Base-by-base conservation (phyloP, 2,888 invertebrate species). In the Lottia gigantea region DNA sequence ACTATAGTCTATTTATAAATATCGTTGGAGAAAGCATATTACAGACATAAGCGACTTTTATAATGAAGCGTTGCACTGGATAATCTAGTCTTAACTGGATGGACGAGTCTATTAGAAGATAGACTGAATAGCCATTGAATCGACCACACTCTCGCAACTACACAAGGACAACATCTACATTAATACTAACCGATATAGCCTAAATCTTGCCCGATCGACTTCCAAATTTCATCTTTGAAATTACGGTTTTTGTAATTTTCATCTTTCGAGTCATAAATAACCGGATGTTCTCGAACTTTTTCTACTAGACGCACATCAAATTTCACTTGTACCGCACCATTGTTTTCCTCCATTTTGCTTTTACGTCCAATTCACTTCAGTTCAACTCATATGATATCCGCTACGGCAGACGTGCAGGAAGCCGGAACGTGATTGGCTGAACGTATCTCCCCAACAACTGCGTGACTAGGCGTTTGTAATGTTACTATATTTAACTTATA, bases 381-480 rank as follows among this genome's bases (percentile, higher is more conserved):
- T 40, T 40, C 40, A 40, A 55, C 19, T 55, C 19, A 23, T 55
- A 11, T 55, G 55, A 55, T 55, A 55, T 55, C 55, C 55, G 23
- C 55, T 55, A 55, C 55, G 55, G 55, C 55, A 55, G 55, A 55
- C 55, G 55, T 55, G 55, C 23, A 55, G 23, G 19, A 55, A 55
- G 55, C 55, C 55, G 55, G 55, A 55, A 55, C 55, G 55, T 55
- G 55, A 55, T 55, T 55, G 55, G 55, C 23, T 55, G 19, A 55
- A 55, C 55, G 55, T 23, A 55, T 19, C 55, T 19, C 55, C 19
- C 55, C 19, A 23, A 23, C 19, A 23, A 23, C 55, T 55, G 55
- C 55, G 23, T 55, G 55, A 55, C 55, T 55, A 23, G 19, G 23
- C 55, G 40, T 11, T 40, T 40, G 11, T 40, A 40, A 55, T 55